phyloP scores from a whole-genome alignment of 2,888 invertebrate genomes.

The Masnerella sp. region DNA sequence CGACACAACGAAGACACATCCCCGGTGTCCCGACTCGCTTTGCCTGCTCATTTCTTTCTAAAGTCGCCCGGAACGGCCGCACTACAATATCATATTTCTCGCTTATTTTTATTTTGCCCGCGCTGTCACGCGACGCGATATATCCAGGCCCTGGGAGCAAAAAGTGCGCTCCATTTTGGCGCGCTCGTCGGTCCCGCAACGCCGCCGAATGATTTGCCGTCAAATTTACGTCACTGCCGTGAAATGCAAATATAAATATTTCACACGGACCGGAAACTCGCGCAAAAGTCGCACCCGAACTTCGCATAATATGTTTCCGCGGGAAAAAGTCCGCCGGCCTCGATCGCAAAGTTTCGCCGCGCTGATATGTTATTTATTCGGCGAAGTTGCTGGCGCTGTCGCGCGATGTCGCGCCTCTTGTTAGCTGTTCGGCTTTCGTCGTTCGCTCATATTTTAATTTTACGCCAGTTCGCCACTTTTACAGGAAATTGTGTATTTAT shows the following conservation, averaged over 20 bases:
- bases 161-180: constrained; percentile 45
- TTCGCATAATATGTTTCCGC: constrained; percentile 17
- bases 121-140: constrained; percentile 69
- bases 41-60: constrained; percentile 44
- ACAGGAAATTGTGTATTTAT: too few relatives aligned
- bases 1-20: constrained; percentile 50
- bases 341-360: constrained; percentile 34
- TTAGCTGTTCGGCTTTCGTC: constrained; percentile 14
- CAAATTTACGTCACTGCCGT: constrained; percentile 29
- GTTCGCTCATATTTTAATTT: constrained; percentile 14
- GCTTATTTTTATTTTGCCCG: constrained; percentile 69
- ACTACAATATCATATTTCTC: constrained; percentile 72
- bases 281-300: constrained; percentile 22
- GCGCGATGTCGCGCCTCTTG: constrained; percentile 10
- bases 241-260: constrained; percentile 43
- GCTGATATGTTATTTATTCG: constrained; percentile 43
- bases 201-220: constrained; percentile 39
- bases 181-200: constrained; percentile 24
- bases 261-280: constrained; percentile 24
- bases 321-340: constrained; percentile 18
- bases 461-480: too few relatives aligned
- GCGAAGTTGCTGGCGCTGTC: constrained; percentile 7
- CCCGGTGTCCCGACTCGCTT: constrained; percentile 30
- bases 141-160: constrained; percentile 66
- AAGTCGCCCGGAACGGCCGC: constrained; percentile 66